Base-by-base conservation (phyloP, 2,888 invertebrate species). In the Siphlonurus alternatus region DNA sequence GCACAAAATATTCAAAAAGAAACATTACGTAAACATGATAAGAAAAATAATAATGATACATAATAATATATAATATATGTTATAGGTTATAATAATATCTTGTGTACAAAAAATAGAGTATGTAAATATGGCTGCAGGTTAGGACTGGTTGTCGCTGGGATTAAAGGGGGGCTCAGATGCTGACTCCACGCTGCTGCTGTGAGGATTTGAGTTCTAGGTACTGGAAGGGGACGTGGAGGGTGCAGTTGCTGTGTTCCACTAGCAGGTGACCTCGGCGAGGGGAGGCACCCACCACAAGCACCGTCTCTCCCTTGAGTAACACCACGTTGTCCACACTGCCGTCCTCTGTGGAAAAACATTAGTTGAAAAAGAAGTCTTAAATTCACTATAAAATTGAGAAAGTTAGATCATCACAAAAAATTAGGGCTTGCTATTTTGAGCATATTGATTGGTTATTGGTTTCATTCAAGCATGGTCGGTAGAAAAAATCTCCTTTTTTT, bases 221-320 rank as follows among this genome's bases (percentile, higher is more conserved):
- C 75, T 89, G 89, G 76, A 87, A 89, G 65, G 91, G 90, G 69
- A 91, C 88, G 72, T 89, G 87, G 66, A 87, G 80, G 68, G 83
- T 87, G 70, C 81, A 78, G 68, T 81, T 83, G 72, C 86, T 86
- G 74, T 88, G 85, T 78, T 92, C 92, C 68, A 95, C 92, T 70
- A 91, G 81, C 69, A 95, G 82, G 78, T 90, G 92, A 0, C 95
- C 95, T 70, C 92, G 83, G 65, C 88, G 83, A 63, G 85, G 81
- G 54, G 94, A 93, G 61, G 93, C 89, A 67, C 94, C 93, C 56
- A 93, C 83, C 62, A 93, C 94, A 65, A 89, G 81, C 68, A 96
- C 94, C 62, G 86, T 81, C 75, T 93, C 93, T 64, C 94, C 93
- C 76, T 89, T 88, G 71, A 86, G 81, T 65, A 89, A 74, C 61